phyloP scores from a whole-genome alignment of 2,113 vertebrate genomes.

The Ptilorrhoa leucosticta region DNA sequence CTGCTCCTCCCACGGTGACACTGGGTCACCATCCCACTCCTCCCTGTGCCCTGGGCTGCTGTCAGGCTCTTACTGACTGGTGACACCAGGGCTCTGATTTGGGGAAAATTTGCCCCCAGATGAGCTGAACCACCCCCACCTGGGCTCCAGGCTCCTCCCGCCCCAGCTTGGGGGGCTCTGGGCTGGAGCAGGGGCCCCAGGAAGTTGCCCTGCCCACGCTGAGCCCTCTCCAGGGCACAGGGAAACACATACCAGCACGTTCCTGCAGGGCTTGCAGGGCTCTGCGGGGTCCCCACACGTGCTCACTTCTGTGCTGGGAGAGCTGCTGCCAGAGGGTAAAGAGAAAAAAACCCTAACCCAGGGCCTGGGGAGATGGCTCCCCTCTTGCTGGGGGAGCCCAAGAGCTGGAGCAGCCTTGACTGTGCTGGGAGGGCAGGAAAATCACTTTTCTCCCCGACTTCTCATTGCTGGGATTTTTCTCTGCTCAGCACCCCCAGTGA shows the following conservation, averaged over 20 bases:
- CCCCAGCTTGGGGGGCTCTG: neutral
- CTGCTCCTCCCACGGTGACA: neutral
- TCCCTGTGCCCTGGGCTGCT: neutral
- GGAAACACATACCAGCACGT: neutral
- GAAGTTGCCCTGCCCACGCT: neutral
- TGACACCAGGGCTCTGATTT: neutral
- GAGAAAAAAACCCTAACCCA: neutral
- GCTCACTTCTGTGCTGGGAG: neutral
- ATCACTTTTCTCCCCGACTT: rapidly evolving
- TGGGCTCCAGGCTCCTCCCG: neutral
- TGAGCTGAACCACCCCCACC: neutral
- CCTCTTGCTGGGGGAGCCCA: neutral
- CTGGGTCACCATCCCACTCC: neutral
- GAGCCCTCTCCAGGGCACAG: neutral
- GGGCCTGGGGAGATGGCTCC: neutral
- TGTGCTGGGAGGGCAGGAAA: neutral
- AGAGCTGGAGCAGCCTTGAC: neutral
- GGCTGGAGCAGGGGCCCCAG: neutral
- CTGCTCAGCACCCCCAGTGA: neutral
- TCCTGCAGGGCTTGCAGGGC: neutral
- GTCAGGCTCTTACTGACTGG: neutral
- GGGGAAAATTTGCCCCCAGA: neutral
- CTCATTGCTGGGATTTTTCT: neutral
- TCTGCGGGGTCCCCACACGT: neutral
- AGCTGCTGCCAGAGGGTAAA: neutral